These are phyloP conservation scores for Calliphora vomitoria DNA, from an alignment of 2,888 invertebrate genomes.

Conservation along the genomic window DNA sequence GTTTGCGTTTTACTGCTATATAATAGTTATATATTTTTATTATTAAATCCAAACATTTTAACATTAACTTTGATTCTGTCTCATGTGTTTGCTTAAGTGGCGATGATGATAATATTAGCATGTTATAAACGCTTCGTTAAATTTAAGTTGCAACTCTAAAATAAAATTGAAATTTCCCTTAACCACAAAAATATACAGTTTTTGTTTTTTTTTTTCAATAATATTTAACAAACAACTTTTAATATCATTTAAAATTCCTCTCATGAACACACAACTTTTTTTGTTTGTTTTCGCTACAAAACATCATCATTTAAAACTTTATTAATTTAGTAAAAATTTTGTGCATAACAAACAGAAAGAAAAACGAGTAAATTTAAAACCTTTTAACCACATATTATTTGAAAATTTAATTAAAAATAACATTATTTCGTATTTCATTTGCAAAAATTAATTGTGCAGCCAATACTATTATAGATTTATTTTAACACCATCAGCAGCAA, in stretches of 20 bases:
- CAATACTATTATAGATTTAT: constrained; percentile 61
- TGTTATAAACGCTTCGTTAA: constrained; percentile 28
- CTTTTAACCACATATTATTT: constrained; percentile 67
- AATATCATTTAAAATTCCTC: constrained; percentile 43
- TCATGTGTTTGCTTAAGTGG: constrained; percentile 8
- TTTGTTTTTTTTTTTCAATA: not conserved
- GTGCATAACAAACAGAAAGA: constrained; percentile 5
- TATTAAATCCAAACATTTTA: not conserved
- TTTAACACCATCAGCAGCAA: constrained; percentile 37
- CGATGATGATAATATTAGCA: constrained; percentile 1
- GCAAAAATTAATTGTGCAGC: constrained; percentile 71
- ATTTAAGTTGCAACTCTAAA: constrained; percentile 17
- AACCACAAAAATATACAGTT: not conserved
- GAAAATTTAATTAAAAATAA: constrained; percentile 72
- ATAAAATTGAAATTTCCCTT: not conserved
- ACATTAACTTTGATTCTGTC: constrained; percentile 34
- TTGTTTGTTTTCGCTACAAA: not conserved
- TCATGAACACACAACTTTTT: not conserved
- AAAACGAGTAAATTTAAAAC: constrained; percentile 64
- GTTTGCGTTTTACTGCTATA: constrained; percentile 9
- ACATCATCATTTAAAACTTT: constrained; percentile 53
- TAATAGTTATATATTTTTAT: constrained; percentile 15
- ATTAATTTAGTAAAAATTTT: constrained; percentile 60
- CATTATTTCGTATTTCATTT: constrained; percentile 65
- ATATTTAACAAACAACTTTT: constrained; percentile 23